phyloP scores from a whole-genome alignment of 2,113 vertebrate genomes.

The Prionailurus viverrinus region DNA sequence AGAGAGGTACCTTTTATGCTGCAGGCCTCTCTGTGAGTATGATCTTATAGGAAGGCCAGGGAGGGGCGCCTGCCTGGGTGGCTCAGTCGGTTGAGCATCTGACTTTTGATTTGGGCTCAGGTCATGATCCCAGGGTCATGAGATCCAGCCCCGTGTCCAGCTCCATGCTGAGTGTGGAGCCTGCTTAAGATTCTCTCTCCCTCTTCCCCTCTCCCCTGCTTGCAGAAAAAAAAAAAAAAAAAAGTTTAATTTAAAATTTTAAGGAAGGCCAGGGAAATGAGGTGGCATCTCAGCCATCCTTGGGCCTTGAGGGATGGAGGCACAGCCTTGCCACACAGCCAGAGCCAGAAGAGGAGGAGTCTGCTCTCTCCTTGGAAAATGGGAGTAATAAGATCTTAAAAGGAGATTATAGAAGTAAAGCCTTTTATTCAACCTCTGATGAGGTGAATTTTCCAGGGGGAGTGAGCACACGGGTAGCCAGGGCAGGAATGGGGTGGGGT shows the following conservation, averaged over 20 bases:
- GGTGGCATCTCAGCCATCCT: neutral
- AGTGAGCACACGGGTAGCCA: neutral
- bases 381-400: neutral
- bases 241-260: too few species aligned
- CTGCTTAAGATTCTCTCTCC: too few species aligned
- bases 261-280: neutral
- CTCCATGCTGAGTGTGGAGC: too few species aligned
- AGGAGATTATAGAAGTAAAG: neutral
- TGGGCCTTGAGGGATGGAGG: neutral
- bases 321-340: fast-evolving
- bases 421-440: neutral
- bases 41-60: neutral
- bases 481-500: neutral
- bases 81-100: too few species aligned
- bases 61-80: too few species aligned
- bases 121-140: too few species aligned
- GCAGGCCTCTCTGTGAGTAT: neutral
- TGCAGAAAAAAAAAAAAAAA: too few species aligned
- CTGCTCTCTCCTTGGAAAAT: neutral
- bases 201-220: too few species aligned
- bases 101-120: too few species aligned
- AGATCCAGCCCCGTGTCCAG: too few species aligned
- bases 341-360: neutral
- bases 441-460: neutral
- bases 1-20: neutral